Evolutionary conservation across 2,888 invertebrate species (phyloP).

Genomic region (Lasius fuliginosus): DNA sequence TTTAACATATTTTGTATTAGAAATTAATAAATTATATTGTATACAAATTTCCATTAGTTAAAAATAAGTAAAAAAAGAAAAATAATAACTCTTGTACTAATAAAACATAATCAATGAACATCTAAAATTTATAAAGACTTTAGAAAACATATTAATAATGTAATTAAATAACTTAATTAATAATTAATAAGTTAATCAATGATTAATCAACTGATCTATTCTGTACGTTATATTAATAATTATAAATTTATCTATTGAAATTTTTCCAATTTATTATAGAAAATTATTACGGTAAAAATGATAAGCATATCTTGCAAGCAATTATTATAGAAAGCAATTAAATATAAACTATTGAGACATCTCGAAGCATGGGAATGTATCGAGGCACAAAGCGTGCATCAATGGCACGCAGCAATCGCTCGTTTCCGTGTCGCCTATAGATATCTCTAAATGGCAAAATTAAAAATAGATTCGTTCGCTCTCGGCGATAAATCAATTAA

Average conservation of each 20-base stretch:
- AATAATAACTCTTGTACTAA: background rate
- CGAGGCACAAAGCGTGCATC: slow-evolving; percentile 26
- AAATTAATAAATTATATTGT: background rate
- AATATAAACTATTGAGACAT: slow-evolving; percentile 33
- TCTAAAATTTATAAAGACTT: background rate
- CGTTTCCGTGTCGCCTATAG: slow-evolving; percentile 17
- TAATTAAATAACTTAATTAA: background rate
- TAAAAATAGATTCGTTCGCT: slow-evolving; percentile 57
- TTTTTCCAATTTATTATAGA: background rate
- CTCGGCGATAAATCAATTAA: slow-evolving; percentile 61
- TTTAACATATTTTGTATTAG: background rate
- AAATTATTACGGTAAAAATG: slow-evolving; percentile 4
- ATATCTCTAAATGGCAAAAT: slow-evolving; percentile 50
- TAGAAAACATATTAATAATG: background rate
- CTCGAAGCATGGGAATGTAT: background rate
- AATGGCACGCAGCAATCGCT: slow-evolving; percentile 30
- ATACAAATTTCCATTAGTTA: background rate
- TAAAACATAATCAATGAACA: background rate
- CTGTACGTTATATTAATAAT: background rate
- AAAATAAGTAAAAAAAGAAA: slow-evolving; percentile 1
- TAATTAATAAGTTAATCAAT: slow-evolving; percentile 13
- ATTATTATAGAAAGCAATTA: slow-evolving; percentile 20
- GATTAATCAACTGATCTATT: background rate
- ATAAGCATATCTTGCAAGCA: background rate
- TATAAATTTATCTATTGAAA: background rate